phyloP scores from a whole-genome alignment of 2,113 vertebrate species.

The Felis catus region DNA sequence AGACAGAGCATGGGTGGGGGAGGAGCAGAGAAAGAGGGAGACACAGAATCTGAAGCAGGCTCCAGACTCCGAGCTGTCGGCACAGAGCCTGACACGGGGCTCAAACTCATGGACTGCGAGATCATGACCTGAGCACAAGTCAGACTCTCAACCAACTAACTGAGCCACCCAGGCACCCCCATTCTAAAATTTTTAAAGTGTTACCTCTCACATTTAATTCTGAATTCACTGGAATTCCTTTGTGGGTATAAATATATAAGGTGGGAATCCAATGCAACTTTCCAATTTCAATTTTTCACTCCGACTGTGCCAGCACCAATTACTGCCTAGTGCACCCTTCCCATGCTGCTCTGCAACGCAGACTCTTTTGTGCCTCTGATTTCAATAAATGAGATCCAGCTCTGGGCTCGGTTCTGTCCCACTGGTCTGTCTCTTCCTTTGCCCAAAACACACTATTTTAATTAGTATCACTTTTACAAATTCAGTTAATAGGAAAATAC shows the following conservation, averaged over 20 bases:
- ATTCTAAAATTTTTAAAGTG: neutral
- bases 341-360: too few relatives aligned
- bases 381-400: neutral
- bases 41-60: too few relatives aligned
- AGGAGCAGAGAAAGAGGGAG: too few relatives aligned
- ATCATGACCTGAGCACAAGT: too few relatives aligned
- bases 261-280: neutral
- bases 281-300: neutral
- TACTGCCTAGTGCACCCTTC: neutral
- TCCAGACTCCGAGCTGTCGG: too few relatives aligned
- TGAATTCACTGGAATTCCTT: neutral
- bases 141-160: too few relatives aligned
- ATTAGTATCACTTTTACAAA: neutral
- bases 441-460: neutral
- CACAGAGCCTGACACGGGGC: too few relatives aligned
- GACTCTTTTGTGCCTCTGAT: neutral
- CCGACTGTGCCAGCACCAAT: neutral
- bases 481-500: neutral
- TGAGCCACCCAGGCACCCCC: too few relatives aligned
- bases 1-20: too few relatives aligned
- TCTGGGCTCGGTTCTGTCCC: neutral
- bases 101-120: too few relatives aligned
- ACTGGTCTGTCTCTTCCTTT: neutral
- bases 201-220: neutral
- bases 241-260: neutral